Conservation (phyloP, 2,888 invertebrate genomes). For the Allophyes oxyacanthae region DNA sequence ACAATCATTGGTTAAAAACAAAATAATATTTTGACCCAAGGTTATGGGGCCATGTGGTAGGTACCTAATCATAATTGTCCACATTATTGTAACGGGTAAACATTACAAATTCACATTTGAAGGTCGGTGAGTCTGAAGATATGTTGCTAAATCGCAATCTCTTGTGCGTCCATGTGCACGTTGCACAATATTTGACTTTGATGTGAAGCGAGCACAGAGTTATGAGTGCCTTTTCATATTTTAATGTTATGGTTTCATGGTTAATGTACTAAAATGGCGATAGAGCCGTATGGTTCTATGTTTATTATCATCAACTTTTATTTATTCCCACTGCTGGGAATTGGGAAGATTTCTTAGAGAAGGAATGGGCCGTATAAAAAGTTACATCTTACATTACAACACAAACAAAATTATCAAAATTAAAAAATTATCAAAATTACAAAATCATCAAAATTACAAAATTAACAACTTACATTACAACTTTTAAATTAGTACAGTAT, state of each 20-base stretch:
- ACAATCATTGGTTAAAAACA: slow-evolving; percentile 6
- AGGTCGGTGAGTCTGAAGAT: slow-evolving; percentile 68
- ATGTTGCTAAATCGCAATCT: slow-evolving; percentile 71
- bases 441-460: no score
- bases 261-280: no score
- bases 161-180: slow-evolving; percentile 65
- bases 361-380: no score
- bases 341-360: no score
- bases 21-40: slow-evolving; percentile 11
- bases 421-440: no score
- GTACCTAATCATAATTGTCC: slow-evolving; percentile 34
- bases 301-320: neutral
- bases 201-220: slow-evolving; percentile 34
- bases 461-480: no score
- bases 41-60: slow-evolving; percentile 7
- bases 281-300: neutral
- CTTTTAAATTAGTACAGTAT: no score
- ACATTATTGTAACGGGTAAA: slow-evolving; percentile 54
- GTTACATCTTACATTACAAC: no score
- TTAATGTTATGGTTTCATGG: neutral
- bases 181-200: slow-evolving; percentile 55
- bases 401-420: no score
- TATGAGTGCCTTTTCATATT: slow-evolving; percentile 14
- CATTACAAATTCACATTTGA: slow-evolving; percentile 59
- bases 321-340: neutral